These are phyloP conservation scores for Zygaena filipendulae DNA, from an alignment of 2,888 invertebrate species.

Conservation along the genomic window DNA sequence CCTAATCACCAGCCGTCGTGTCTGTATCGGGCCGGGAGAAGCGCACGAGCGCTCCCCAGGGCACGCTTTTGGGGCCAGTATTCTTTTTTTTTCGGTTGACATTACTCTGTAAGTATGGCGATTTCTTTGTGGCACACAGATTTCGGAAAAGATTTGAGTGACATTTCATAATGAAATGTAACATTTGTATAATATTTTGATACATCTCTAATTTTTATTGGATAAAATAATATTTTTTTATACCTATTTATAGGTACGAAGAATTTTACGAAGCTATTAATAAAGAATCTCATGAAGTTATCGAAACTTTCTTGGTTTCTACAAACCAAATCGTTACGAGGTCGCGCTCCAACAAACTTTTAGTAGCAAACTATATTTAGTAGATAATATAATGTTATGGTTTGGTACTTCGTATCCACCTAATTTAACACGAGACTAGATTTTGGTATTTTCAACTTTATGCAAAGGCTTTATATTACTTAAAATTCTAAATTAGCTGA, in stretches of 20 bases:
- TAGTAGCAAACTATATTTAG: conserved; percentile 49
- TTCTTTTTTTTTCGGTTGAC: conserved; percentile 65
- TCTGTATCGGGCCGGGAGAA: conserved; percentile 61
- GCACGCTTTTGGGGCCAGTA: conserved; percentile 64
- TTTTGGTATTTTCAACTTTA: no score
- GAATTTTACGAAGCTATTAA: conserved; percentile 57
- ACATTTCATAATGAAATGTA: conserved; percentile 51
- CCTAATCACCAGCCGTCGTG: conserved; percentile 68
- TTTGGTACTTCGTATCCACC: conserved; percentile 20
- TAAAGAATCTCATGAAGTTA: conserved; percentile 58
- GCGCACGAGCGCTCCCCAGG: conserved; percentile 57
- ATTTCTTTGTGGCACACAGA: conserved; percentile 57
- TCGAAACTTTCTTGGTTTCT: conserved; percentile 46
- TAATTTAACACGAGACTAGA: no score
- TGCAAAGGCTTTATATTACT: no score
- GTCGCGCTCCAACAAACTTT: conserved; percentile 59
- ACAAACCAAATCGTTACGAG: conserved; percentile 42
- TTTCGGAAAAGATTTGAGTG: no score
- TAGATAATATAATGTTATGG: conserved; percentile 50
- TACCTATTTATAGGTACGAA: no score
- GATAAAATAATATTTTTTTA: conserved; percentile 11
- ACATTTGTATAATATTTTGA: conserved; percentile 42
- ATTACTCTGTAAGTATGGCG: conserved; percentile 65
- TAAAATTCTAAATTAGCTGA: no score
- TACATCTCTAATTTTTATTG: conserved; percentile 7